A percentile compares a stretch with the other conserved stretches of the same genome.
These are phyloP conservation scores for Linepithema humile DNA, from an alignment of 1,140 invertebrate genomes.

Conservation along the genomic window DNA sequence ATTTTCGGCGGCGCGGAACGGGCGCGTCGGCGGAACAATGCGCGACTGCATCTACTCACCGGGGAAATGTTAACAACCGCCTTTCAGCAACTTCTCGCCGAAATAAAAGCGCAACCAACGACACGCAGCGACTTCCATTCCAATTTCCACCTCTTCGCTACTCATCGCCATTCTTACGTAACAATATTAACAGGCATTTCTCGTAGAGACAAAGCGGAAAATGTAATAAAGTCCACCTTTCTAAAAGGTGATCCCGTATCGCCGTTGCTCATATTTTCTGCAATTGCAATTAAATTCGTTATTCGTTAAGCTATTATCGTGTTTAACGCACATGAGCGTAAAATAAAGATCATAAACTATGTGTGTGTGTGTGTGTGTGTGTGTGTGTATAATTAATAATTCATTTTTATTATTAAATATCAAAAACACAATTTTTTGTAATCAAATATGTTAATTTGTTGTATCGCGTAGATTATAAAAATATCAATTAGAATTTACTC, in stretches of 20 bases:
- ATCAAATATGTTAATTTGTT: not conserved
- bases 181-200: constrained; percentile 47
- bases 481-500: not conserved
- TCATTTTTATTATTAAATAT: not conserved
- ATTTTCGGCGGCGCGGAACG: constrained; percentile 62
- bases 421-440: not conserved
- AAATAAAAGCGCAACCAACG: constrained; percentile 50
- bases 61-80: constrained; percentile 61
- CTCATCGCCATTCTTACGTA: constrained; percentile 29
- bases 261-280: not conserved
- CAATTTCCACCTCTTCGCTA: not conserved
- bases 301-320: not conserved
- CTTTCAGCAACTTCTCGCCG: constrained; percentile 23
- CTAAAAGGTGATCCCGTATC: not conserved
- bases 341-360: no score
- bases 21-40: constrained; percentile 32
- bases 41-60: constrained; percentile 40
- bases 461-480: not conserved
- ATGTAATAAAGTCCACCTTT: constrained; percentile 4
- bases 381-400: constrained; percentile 20
- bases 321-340: not conserved
- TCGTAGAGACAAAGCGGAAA: constrained; percentile 1
- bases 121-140: constrained; percentile 37
- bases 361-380: no score
- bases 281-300: not conserved